A percentile compares a stretch with the other conserved stretches of the same genome.
Conservation (phyloP, 2,797 vertebrate species). For the Peromyscus eremicus region DNA sequence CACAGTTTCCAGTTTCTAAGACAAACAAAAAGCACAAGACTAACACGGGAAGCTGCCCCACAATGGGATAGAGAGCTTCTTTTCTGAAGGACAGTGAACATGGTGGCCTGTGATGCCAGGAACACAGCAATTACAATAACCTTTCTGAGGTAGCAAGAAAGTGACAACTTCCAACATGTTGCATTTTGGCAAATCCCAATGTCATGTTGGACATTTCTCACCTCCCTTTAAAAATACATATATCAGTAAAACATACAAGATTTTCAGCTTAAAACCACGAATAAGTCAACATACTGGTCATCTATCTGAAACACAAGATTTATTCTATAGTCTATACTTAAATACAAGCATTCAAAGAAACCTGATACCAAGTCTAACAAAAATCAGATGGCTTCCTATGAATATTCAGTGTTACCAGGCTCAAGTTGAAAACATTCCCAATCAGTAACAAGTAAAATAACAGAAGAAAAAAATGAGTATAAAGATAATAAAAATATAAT, state of each 20-base stretch:
- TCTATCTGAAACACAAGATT: constrained; percentile 74
- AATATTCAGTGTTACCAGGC: constrained; percentile 56
- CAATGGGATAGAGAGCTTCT: background rate
- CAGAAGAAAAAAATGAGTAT: background rate
- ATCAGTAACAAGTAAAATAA: constrained; percentile 32
- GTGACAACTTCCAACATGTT: constrained; percentile 3
- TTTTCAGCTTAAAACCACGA: constrained; percentile 42
- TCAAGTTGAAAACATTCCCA: background rate
- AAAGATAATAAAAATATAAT: constrained; percentile 51
- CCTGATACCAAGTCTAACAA: constrained; percentile 67
- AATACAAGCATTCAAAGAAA: constrained; percentile 70
- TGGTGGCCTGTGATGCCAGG: background rate
- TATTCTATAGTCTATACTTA: constrained; percentile 74
- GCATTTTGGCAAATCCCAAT: constrained; percentile 45
- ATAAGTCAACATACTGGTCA: background rate
- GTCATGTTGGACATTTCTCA: constrained; percentile 49
- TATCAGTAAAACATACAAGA: background rate
- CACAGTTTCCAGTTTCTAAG: background rate
- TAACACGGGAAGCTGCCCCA: background rate
- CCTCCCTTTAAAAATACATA: constrained; percentile 37
- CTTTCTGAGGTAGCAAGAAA: constrained; percentile 40
- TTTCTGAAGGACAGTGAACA: constrained; percentile 50
- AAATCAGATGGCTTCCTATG: constrained; percentile 60
- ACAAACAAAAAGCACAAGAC: background rate
- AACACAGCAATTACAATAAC: constrained; percentile 54